phyloP scores from a whole-genome alignment of 1,140 invertebrate species.

The Drosophila baimaii region DNA sequence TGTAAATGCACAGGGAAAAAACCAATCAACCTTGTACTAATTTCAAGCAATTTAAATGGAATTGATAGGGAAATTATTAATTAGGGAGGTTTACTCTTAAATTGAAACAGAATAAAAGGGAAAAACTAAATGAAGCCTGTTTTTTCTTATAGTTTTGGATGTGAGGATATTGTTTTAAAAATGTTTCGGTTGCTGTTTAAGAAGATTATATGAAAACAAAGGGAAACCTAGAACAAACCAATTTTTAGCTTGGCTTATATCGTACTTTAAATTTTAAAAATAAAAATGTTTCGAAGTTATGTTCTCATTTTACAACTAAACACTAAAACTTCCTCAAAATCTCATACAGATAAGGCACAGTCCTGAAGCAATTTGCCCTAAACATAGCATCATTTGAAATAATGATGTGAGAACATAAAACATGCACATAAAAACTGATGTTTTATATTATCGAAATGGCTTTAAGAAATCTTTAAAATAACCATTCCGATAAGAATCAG shows the following conservation, averaged over 20 bases:
- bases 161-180: neutral
- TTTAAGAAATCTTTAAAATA: neutral
- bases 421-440: neutral
- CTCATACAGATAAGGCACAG: neutral
- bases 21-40: conserved; percentile 8
- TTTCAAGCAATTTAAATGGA: conserved; percentile 1
- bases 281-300: neutral
- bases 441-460: neutral
- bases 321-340: neutral
- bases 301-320: neutral
- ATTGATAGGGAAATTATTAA: conserved; percentile 3
- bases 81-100: too few species aligned
- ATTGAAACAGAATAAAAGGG: too few species aligned
- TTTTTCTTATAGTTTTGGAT: too few species aligned
- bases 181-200: neutral
- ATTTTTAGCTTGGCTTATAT: too few species aligned
- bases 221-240: too few species aligned
- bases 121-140: too few species aligned
- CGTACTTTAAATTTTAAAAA: too few species aligned
- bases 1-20: conserved; percentile 40
- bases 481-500: neutral
- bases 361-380: neutral
- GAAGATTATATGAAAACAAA: neutral
- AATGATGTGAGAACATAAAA: conserved; percentile 8
- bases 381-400: neutral